A percentile compares a stretch with the other conserved stretches of the same genome.
These are phyloP conservation scores for Melanotaenia pygmaea DNA, from an alignment of 2,797 vertebrate species.

Conservation along the genomic window DNA sequence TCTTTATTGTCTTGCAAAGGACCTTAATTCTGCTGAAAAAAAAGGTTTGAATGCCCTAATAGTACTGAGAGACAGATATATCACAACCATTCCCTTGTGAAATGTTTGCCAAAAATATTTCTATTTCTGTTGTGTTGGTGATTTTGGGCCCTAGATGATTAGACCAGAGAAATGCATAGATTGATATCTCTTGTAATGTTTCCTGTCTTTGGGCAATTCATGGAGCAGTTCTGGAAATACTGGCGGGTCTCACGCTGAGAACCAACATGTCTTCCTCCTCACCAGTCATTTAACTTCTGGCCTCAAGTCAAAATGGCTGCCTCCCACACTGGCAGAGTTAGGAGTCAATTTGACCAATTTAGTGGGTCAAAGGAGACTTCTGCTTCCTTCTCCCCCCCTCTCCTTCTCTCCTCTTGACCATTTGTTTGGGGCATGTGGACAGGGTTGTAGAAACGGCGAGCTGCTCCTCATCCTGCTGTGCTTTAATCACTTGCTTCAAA, in stretches of 20 bases:
- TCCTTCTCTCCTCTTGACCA: slow-evolving; percentile 19
- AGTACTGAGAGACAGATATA: slow-evolving; percentile 14
- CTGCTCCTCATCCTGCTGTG: slow-evolving; percentile 64
- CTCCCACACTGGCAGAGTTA: slow-evolving; percentile 61
- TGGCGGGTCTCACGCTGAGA: slow-evolving; percentile 57
- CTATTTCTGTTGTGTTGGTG: not conserved
- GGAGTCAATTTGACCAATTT: slow-evolving; percentile 77
- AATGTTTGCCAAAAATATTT: slow-evolving; percentile 37
- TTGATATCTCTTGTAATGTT: slow-evolving; percentile 17
- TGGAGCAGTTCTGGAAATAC: slow-evolving; percentile 43
- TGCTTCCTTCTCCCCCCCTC: slow-evolving; percentile 39
- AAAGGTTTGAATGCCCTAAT: slow-evolving; percentile 12
- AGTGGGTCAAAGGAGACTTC: slow-evolving; percentile 74
- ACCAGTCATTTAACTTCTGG: slow-evolving; percentile 71
- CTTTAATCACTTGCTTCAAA: slow-evolving; percentile 77
- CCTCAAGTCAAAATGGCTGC: slow-evolving; percentile 71
- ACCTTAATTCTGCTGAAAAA: slow-evolving; percentile 30
- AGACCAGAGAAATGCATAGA: not conserved
- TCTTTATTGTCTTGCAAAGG: slow-evolving; percentile 45
- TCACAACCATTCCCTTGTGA: slow-evolving; percentile 23
- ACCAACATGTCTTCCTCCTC: slow-evolving; percentile 70
- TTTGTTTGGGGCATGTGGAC: slow-evolving; percentile 68
- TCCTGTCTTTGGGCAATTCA: slow-evolving; percentile 36
- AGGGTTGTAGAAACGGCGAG: slow-evolving; percentile 43
- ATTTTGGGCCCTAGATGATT: slow-evolving; percentile 26